Conservation (phyloP, 2,888 invertebrate genomes). For the Pseudococcus viburni region DNA sequence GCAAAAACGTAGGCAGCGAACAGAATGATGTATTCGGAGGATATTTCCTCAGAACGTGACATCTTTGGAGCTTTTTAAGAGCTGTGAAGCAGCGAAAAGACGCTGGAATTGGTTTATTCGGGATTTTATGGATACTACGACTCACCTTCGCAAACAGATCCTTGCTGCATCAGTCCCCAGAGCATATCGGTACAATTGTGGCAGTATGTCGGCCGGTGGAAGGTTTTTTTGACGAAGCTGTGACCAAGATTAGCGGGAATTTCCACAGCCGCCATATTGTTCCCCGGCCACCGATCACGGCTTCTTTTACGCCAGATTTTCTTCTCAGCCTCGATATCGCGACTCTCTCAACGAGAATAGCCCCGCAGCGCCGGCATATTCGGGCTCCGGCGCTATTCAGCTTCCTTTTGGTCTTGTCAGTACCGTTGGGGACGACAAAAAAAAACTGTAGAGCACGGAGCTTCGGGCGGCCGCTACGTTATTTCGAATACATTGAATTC, state of each 20-base stretch:
- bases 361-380: conserved; percentile 55
- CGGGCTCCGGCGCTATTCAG: conserved; percentile 56
- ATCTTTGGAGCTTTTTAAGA: too few species aligned
- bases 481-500: conserved; percentile 63
- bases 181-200: conserved; percentile 99
- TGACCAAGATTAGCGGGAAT: conserved; percentile 81
- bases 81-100: too few species aligned
- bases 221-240: conserved; percentile 99
- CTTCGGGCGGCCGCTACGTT: conserved; percentile 60
- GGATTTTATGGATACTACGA: conserved; percentile 62
- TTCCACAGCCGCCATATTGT: conserved; percentile 74
- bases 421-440: neutral
- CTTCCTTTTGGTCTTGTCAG: conserved; percentile 35
- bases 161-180: conserved; percentile 99
- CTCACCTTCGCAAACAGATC: conserved; percentile 99
- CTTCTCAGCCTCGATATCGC: conserved; percentile 55
- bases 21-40: too few species aligned
- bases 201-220: conserved; percentile 99
- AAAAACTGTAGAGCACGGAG: conserved; percentile 35
- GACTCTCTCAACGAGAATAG: conserved; percentile 55
- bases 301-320: conserved; percentile 63
- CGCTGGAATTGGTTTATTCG: too few species aligned
- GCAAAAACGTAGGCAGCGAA: too few species aligned
- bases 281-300: conserved; percentile 68
- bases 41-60: too few species aligned